A percentile compares a stretch with the other conserved stretches of the same genome.
Evolutionary conservation across 2,888 invertebrate genomes (phyloP).

Genomic region (Plebejus anna): DNA sequence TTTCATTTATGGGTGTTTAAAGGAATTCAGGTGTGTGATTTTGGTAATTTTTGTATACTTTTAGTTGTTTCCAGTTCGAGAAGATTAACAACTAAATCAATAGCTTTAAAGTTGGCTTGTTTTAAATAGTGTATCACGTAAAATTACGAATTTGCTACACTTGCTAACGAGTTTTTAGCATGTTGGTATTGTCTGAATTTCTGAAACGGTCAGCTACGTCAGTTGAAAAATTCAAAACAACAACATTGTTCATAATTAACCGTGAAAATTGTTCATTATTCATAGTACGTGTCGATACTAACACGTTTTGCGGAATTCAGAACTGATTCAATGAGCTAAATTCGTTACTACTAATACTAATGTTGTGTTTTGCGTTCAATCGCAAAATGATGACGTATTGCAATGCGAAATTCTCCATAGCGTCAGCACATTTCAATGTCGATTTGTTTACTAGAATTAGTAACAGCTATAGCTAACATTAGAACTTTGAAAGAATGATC

Average conservation of each 20-base stretch:
- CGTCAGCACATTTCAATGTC: slow-evolving; percentile 19
- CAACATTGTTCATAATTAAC: slow-evolving; percentile 3
- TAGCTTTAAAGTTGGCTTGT: not conserved
- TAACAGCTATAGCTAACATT: not conserved
- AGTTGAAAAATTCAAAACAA: slow-evolving; percentile 18
- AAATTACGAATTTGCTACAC: not conserved
- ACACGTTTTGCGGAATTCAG: slow-evolving; percentile 20
- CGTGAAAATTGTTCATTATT: slow-evolving; percentile 13
- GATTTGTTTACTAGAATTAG: not conserved
- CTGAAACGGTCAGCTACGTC: not conserved
- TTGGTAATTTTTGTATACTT: no score
- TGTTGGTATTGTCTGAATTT: not conserved
- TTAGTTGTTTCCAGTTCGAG: no score
- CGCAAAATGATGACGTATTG: slow-evolving; percentile 12
- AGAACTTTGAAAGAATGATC: not conserved
- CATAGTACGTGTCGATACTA: not conserved
- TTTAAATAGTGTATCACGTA: not conserved
- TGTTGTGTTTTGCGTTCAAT: not conserved
- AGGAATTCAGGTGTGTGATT: no score
- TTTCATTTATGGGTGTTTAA: not conserved
- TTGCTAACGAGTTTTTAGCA: not conserved
- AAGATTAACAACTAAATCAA: no score
- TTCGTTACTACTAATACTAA: slow-evolving; percentile 5
- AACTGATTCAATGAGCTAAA: slow-evolving; percentile 27
- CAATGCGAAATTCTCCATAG: slow-evolving; percentile 12